Evolutionary conservation across 2,888 invertebrate genomes (phyloP).

Genomic region (Loripinus fragilis): DNA sequence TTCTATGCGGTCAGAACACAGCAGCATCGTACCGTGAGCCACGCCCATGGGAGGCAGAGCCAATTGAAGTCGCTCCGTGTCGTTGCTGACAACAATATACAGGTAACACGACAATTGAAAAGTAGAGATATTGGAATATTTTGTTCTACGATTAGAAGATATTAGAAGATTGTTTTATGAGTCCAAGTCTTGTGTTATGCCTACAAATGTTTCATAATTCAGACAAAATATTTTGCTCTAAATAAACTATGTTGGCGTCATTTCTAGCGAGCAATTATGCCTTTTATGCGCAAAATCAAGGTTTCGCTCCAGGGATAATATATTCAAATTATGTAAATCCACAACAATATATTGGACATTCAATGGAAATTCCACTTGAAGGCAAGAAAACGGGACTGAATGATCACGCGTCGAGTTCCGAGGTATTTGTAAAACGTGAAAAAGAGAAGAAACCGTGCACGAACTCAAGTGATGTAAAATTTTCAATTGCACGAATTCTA

Average conservation of each 20-base stretch:
- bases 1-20: too few relatives aligned
- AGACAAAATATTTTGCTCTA: not conserved
- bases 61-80: not conserved
- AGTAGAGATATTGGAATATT: slow-evolving; percentile 20
- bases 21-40: not conserved
- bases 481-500: slow-evolving; percentile 72
- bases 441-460: not conserved
- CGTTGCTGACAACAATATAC: not conserved
- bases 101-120: not conserved
- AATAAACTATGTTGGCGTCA: slow-evolving; percentile 43
- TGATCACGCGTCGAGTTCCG: not conserved
- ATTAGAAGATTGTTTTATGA: slow-evolving; percentile 4
- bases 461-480: slow-evolving; percentile 26
- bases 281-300: slow-evolving; percentile 44
- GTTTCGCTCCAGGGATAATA: not conserved
- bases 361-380: too few relatives aligned
- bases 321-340: slow-evolving; percentile 9
- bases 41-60: not conserved
- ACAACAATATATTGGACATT: not conserved
- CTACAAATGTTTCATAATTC: not conserved
- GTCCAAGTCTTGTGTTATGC: not conserved
- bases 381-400: too few relatives aligned
- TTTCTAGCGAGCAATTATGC: slow-evolving; percentile 51
- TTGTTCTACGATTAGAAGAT: not conserved
- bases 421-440: not conserved